Conservation (phyloP, 2,888 invertebrate genomes). For the Platycheirus albimanus region DNA sequence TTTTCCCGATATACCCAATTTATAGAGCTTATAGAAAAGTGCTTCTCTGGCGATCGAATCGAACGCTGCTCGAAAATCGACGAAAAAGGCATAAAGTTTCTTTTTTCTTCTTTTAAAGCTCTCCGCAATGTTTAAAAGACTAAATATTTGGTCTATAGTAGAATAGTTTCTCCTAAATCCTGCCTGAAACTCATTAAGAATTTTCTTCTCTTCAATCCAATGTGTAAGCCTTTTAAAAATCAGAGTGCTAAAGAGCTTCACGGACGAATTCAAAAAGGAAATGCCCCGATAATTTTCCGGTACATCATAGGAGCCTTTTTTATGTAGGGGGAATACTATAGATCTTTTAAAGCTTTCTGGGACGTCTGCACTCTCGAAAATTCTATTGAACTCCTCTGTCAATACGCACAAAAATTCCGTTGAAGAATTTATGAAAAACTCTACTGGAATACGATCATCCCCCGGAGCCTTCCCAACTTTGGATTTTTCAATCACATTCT, state of each 20-base stretch:
- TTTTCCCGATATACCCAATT: not conserved
- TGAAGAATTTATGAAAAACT: constrained; percentile 20
- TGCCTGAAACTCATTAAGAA: not conserved
- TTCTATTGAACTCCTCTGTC: not conserved
- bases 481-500: not conserved
- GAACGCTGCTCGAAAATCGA: not conserved
- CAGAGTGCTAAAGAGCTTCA: not conserved
- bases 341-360: constrained; percentile 19
- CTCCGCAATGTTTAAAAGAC: not conserved
- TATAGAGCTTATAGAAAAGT: not conserved
- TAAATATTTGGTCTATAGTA: not conserved
- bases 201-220: constrained; percentile 2
- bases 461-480: constrained; percentile 4
- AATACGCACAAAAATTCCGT: not conserved
- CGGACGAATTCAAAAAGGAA: not conserved
- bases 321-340: constrained; percentile 5
- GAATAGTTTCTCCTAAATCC: constrained; percentile 2
- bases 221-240: not conserved
- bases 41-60: not conserved
- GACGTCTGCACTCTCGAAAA: not conserved
- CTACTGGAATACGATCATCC: constrained; percentile 18
- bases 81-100: not conserved
- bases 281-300: constrained; percentile 11
- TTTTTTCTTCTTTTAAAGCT: not conserved
- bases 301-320: constrained; percentile 7